These are phyloP conservation scores for Epinephelus moara DNA, from an alignment of 2,113 vertebrate genomes.

Conservation along the genomic window DNA sequence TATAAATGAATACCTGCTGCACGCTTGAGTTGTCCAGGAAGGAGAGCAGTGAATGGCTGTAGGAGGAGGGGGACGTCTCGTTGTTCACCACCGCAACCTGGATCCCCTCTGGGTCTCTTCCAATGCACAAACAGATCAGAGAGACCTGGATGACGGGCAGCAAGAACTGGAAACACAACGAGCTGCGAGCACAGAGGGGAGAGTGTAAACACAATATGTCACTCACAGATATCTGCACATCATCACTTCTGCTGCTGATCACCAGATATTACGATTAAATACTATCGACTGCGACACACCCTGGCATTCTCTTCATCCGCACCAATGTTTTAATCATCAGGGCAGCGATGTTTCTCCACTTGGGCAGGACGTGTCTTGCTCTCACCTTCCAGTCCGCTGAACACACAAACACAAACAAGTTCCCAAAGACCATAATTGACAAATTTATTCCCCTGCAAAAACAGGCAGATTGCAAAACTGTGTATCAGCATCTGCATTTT, in stretches of 20 bases:
- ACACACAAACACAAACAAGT: constrained; percentile 22
- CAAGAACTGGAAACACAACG: constrained; percentile 87
- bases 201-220: neutral
- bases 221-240: neutral
- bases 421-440: neutral
- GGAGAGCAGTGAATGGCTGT: constrained; percentile 79
- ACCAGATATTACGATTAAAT: neutral
- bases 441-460: neutral
- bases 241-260: neutral
- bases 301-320: constrained; percentile 86
- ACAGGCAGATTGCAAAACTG: neutral
- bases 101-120: constrained; percentile 82
- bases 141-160: constrained; percentile 87
- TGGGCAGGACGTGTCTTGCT: constrained; percentile 79
- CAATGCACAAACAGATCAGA: constrained; percentile 86
- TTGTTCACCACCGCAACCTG: constrained; percentile 87
- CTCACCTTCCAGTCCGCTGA: constrained; percentile 83
- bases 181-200: constrained; percentile 67
- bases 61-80: constrained; percentile 76
- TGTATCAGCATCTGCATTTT: neutral
- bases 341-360: constrained; percentile 84
- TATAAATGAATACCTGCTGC: constrained; percentile 75
- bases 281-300: constrained; percentile 56
- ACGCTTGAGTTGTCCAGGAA: constrained; percentile 85
- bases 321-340: constrained; percentile 85